Evolutionary conservation across 2,113 vertebrate species (phyloP).

Genomic region (Leucosticte australis): DNA sequence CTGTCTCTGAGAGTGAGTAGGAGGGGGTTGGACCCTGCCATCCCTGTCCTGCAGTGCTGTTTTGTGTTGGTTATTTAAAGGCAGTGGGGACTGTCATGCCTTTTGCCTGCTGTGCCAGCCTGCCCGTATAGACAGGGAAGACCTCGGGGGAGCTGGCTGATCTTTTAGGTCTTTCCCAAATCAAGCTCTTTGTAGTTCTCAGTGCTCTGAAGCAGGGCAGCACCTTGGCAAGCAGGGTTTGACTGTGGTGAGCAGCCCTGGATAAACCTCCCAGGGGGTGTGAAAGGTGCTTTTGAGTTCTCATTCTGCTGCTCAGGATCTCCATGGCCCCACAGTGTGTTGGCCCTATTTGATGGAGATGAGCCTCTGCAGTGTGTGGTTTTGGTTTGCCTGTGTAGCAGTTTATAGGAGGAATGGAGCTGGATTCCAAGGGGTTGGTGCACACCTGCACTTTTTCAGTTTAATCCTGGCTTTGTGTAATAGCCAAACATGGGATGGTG

Average conservation of each 20-base stretch:
- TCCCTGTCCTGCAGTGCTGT: not conserved
- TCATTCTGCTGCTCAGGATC: not conserved
- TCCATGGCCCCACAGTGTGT: not conserved
- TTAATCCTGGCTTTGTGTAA: not conserved
- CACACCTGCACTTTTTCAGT: not conserved
- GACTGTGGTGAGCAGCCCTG: not conserved
- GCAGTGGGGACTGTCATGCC: not conserved
- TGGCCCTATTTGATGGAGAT: no score
- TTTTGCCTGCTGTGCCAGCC: not conserved
- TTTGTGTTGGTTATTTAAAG: not conserved
- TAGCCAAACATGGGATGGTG: no score
- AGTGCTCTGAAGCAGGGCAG: not conserved
- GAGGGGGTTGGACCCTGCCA: not conserved
- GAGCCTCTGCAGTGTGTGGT: rapidly evolving
- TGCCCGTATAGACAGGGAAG: not conserved
- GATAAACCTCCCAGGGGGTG: not conserved
- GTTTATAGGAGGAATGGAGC: rapidly evolving
- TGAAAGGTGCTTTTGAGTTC: not conserved
- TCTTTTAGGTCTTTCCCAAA: not conserved
- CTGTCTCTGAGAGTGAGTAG: not conserved
- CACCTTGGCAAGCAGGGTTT: not conserved
- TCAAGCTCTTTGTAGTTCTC: not conserved
- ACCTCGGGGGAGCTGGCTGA: rapidly evolving
- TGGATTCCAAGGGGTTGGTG: not conserved
- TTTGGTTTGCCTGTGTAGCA: not conserved